phyloP scores from a whole-genome alignment of 1,140 invertebrate species.

The Cotesia vestalis region DNA sequence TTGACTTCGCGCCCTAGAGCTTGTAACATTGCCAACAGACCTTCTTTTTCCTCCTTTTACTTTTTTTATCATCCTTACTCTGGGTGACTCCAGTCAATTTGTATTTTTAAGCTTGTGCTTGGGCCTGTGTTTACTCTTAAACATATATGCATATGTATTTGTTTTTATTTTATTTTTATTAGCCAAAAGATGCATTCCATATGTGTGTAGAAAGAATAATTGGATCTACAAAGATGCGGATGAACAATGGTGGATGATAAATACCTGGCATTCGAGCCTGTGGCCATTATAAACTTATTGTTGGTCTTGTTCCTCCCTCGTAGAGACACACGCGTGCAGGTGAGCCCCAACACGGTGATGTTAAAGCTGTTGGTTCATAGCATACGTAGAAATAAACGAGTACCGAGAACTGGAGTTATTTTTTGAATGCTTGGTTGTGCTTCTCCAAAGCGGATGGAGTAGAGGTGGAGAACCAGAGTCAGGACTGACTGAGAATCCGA shows the following conservation, averaged over 20 bases:
- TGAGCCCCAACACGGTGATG: conserved; percentile 44
- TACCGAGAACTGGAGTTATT: conserved; percentile 58
- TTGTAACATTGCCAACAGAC: too few relatives aligned
- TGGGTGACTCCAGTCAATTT: too few relatives aligned
- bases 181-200: too few relatives aligned
- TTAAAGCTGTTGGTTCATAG: too few relatives aligned
- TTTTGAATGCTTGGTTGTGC: neutral
- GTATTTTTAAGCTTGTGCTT: too few relatives aligned
- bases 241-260: conserved; percentile 64
- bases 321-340: conserved; percentile 48
- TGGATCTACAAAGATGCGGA: conserved; percentile 26
- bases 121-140: too few relatives aligned
- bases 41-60: too few relatives aligned
- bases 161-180: too few relatives aligned
- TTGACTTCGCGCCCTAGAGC: too few relatives aligned
- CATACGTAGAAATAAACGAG: conserved; percentile 49
- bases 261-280: conserved; percentile 53
- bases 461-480: too few relatives aligned
- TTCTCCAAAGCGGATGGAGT: too few relatives aligned
- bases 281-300: conserved; percentile 64
- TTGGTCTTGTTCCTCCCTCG: conserved; percentile 55
- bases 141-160: too few relatives aligned
- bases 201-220: neutral
- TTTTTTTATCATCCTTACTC: neutral
- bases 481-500: neutral